Conservation (phyloP, 2,888 invertebrate species). For the Drosophila recens region DNA sequence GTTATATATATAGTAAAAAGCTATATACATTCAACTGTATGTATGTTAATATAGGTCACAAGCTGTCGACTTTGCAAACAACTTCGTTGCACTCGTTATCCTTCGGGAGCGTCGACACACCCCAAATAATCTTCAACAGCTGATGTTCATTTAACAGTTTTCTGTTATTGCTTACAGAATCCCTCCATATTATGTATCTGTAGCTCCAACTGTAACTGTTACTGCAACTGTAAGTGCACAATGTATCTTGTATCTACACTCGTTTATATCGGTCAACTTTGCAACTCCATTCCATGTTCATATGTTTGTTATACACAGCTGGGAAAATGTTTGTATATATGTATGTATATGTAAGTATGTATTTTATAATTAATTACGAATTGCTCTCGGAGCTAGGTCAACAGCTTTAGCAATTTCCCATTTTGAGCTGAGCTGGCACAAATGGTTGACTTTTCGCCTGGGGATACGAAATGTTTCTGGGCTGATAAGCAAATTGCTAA, state of each 20-base stretch:
- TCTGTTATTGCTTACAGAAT: constrained; percentile 30
- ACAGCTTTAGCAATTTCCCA: constrained; percentile 29
- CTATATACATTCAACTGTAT: constrained; percentile 10
- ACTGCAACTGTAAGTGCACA: constrained; percentile 8
- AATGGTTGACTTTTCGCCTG: constrained; percentile 10
- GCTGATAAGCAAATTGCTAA: constrained; percentile 46
- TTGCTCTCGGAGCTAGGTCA: constrained; percentile 54
- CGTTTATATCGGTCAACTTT: constrained; percentile 48
- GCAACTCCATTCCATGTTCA: constrained; percentile 17
- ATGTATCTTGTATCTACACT: constrained; percentile 46
- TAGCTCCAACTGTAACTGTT: constrained; percentile 19
- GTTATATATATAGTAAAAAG: constrained; percentile 11
- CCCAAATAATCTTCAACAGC: constrained; percentile 31
- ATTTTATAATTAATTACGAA: constrained; percentile 51
- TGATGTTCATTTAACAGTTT: constrained; percentile 43
- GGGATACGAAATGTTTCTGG: constrained; percentile 22
- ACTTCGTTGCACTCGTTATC: constrained; percentile 72
- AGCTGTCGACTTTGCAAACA: constrained; percentile 54
- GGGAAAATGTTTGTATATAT: constrained; percentile 10
- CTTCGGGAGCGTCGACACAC: constrained; percentile 54
- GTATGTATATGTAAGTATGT: background rate
- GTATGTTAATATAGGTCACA: constrained; percentile 65
- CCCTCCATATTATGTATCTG: background rate
- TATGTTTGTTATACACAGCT: constrained; percentile 21
- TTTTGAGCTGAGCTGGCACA: constrained; percentile 21